These are phyloP conservation scores for Kryphioiulus occultus DNA, from an alignment of 2,888 invertebrate genomes.

Conservation along the genomic window DNA sequence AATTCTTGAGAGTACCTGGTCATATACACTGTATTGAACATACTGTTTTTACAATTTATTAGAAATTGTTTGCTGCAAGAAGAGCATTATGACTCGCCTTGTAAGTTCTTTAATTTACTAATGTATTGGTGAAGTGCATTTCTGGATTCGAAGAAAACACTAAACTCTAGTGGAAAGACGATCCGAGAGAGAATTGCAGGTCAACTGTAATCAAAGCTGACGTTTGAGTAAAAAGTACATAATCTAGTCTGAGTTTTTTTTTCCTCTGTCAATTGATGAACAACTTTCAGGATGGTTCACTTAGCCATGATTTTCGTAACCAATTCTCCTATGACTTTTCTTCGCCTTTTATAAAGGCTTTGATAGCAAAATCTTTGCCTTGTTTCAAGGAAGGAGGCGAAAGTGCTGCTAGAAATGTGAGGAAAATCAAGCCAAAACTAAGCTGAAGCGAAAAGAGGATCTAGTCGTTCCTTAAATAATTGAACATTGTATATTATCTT, in stretches of 20 bases:
- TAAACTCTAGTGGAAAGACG: neutral
- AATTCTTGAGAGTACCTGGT: neutral
- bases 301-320: constrained; percentile 40
- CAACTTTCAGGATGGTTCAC: constrained; percentile 11
- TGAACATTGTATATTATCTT: constrained; percentile 28
- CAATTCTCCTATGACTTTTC: constrained; percentile 17
- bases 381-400: neutral
- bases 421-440: neutral
- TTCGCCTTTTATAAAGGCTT: neutral
- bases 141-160: neutral
- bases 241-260: constrained; percentile 20
- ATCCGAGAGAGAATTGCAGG: neutral
- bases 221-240: neutral
- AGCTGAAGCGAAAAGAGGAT: neutral
- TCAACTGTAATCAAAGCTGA: constrained; percentile 20
- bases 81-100: too few species aligned
- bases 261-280: neutral
- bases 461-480: neutral
- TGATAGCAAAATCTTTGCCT: neutral
- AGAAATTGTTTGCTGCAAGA: neutral
- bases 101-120: neutral
- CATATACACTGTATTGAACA: neutral
- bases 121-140: neutral
- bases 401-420: constrained; percentile 1
- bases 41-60: neutral